Percentiles rank a stretch among this genome's conserved stretches.
These are phyloP conservation scores for Tapera naevia DNA, from an alignment of 2,797 vertebrate genomes.

Conservation along the genomic window DNA sequence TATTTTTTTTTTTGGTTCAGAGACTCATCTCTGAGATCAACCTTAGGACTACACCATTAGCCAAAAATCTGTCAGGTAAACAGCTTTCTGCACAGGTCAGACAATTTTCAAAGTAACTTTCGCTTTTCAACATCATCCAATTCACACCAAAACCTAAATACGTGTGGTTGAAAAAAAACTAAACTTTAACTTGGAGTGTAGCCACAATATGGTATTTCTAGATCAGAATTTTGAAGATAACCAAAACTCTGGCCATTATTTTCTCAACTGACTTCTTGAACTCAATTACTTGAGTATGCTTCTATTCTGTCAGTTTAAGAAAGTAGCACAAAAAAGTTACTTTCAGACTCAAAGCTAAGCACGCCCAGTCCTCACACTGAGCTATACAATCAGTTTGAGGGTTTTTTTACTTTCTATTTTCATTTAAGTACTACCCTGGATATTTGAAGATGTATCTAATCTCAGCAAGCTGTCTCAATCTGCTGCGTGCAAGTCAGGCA, in stretches of 20 bases:
- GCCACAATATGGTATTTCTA: not conserved
- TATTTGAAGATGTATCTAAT: not conserved
- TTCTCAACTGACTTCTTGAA: not conserved
- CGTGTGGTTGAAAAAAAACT: accelerated
- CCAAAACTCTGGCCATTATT: not conserved
- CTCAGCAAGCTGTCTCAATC: not conserved
- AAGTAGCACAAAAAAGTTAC: not conserved
- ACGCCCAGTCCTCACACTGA: not conserved
- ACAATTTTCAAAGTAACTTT: not conserved
- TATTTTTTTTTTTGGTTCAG: not conserved
- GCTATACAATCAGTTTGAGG: not conserved
- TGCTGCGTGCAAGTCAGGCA: not conserved
- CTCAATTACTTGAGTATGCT: not conserved
- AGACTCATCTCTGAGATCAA: not conserved
- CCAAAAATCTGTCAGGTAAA: not conserved
- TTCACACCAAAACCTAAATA: not conserved
- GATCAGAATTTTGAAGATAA: not conserved
- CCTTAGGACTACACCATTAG: not conserved
- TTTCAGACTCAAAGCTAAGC: not conserved
- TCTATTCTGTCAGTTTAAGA: not conserved
- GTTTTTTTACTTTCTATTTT: not conserved
- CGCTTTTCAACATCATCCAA: not conserved
- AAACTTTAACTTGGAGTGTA: not conserved
- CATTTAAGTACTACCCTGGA: not conserved
- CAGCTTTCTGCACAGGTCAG: not conserved